These are phyloP conservation scores for Acrocephalus arundinaceus DNA, from an alignment of 2,113 vertebrate genomes.

Conservation along the genomic window DNA sequence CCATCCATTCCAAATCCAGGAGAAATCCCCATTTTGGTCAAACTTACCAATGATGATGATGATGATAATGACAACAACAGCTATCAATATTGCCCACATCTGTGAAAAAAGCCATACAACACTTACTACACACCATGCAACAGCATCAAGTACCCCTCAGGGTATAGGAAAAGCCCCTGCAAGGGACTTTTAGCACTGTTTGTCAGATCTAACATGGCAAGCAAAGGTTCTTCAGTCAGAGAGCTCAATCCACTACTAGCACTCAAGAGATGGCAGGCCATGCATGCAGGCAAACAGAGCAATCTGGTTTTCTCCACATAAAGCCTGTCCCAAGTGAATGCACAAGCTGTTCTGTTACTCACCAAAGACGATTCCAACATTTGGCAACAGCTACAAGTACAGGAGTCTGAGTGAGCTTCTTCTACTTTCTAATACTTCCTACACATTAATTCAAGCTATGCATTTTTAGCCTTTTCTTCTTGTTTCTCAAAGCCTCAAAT, in stretches of 20 bases:
- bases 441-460: neutral
- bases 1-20: neutral
- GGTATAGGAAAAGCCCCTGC: neutral
- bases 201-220: neutral
- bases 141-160: neutral
- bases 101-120: constrained; percentile 61
- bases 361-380: neutral
- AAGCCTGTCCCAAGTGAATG: neutral
- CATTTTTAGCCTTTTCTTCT: neutral
- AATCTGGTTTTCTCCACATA: neutral
- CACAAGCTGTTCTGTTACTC: neutral
- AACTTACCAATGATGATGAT: constrained; percentile 92
- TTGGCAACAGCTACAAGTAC: neutral
- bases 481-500: neutral
- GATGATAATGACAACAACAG: constrained; percentile 84
- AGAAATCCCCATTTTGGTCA: neutral
- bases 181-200: neutral
- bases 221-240: neutral
- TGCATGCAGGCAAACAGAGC: neutral
- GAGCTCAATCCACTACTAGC: too few relatives aligned
- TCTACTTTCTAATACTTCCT: neutral
- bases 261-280: neutral
- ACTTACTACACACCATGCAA: neutral
- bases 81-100: constrained; percentile 97
- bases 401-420: neutral